Base-by-base conservation (phyloP, 2,113 vertebrate species). In the Epinephelus lanceolatus region DNA sequence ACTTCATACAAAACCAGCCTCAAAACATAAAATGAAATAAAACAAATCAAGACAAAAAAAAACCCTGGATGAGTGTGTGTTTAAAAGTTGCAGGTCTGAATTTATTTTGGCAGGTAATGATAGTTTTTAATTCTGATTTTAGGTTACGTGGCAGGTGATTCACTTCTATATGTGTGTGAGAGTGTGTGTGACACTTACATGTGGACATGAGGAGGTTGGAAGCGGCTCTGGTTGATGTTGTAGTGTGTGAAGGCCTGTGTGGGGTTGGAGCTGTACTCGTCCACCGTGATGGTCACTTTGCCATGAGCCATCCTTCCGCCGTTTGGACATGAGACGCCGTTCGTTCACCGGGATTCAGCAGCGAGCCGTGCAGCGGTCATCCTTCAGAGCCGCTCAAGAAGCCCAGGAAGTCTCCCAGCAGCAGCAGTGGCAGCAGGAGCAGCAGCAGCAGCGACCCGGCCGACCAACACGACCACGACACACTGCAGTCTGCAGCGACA, bases 191-290 rank as follows among this genome's bases (percentile, higher is more conserved):
- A 4, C 6, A 92, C 98, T 99, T 94, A 99, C 98, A 99, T 99
- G 75, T 99, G 98, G 88, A 99, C 98, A 1, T 99, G 98, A 1
- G 98, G 98, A 42, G 98, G 98, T 93, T 99, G 98, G 96, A 99
- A 99, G 89, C 98, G 94, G 96, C 98, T 99, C 97, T 99, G 98
- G 89, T 99, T 99, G 86, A 99, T 99, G 95, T 99, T 99, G 96
- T 99, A 99, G 92, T 99, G 98, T 0, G 98, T 99, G 76, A 99
- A 99, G 21, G 98, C 98, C 95, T 99, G 98, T 33, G 98, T 99
- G 27, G 98, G 98, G 94, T 99, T 99, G 84, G 98, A 98, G 95
- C 98, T 99, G 96, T 99, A 99, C 89, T 99, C 98, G 93, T 99
- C 98, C 97, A 99, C 98, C 40, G 97, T 93, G 82, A 99, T 94